A percentile compares a stretch with the other conserved stretches of the same genome.
Evolutionary conservation across 2,888 invertebrate genomes (phyloP).

Genomic region (Eilema sororculum): DNA sequence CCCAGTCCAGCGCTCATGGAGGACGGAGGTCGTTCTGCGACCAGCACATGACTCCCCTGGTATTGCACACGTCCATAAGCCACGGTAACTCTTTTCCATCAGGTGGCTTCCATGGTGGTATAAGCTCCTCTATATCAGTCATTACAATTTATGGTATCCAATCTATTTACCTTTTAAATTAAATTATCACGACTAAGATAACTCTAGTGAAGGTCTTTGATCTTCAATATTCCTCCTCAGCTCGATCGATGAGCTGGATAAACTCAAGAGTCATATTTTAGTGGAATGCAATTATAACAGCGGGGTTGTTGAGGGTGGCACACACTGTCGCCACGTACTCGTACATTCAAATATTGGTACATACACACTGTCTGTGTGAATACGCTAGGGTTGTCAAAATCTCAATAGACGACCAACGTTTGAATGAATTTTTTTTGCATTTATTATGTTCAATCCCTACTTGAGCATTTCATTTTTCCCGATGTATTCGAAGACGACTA

Average conservation of each 20-base stretch:
- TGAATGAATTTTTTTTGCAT: too few species aligned
- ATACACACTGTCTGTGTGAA: slow-evolving; percentile 58
- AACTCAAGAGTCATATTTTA: slow-evolving; percentile 81
- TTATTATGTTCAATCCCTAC: too few species aligned
- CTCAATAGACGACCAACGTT: neutral
- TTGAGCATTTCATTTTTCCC: too few species aligned
- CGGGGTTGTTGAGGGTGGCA: slow-evolving; percentile 73
- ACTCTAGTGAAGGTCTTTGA: neutral
- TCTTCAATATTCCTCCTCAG: slow-evolving; percentile 21
- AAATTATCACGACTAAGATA: slow-evolving; percentile 1
- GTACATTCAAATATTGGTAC: slow-evolving; percentile 72
- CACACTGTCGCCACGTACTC: slow-evolving; percentile 65
- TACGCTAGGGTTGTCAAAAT: slow-evolving; percentile 63
- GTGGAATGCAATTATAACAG: slow-evolving; percentile 85
- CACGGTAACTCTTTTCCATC: too few species aligned
- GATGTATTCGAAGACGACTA: too few species aligned
- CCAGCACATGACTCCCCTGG: too few species aligned
- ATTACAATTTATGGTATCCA: too few species aligned
- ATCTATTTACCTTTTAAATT: neutral
- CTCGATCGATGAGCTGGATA: slow-evolving; percentile 60
- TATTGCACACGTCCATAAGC: too few species aligned
- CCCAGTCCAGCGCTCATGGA: too few species aligned
- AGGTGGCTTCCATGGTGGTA: too few species aligned
- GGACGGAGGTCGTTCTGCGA: too few species aligned
- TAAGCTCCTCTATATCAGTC: too few species aligned